These are phyloP conservation scores for Coenonympha glycerion DNA, from an alignment of 2,888 invertebrate genomes.

Conservation along the genomic window DNA sequence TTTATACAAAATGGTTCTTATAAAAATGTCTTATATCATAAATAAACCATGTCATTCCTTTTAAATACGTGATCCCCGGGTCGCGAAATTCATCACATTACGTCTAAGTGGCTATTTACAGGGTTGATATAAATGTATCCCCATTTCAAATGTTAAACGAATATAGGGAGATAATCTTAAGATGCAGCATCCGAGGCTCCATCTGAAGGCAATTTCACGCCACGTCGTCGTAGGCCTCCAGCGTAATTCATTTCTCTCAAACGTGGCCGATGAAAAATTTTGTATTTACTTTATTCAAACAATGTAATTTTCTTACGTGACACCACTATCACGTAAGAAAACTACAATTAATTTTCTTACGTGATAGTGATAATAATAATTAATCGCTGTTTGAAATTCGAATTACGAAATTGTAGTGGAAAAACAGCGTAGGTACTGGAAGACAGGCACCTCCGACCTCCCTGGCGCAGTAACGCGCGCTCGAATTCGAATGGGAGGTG, in stretches of 20 bases:
- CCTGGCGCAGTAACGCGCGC: too few relatives aligned
- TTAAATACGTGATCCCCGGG: not conserved
- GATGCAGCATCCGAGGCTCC: constrained; percentile 28
- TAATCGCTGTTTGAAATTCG: too few relatives aligned
- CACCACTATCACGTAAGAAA: too few relatives aligned
- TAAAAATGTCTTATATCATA: too few relatives aligned
- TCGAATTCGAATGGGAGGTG: too few relatives aligned
- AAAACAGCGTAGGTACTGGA: too few relatives aligned
- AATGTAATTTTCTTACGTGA: constrained; percentile 34
- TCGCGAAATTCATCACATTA: constrained; percentile 11
- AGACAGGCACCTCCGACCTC: too few relatives aligned
- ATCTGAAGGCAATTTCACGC: constrained; percentile 66
- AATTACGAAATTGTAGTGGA: too few relatives aligned
- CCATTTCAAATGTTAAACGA: constrained; percentile 29
- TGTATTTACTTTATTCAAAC: constrained; percentile 46
- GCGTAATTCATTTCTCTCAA: constrained; percentile 48
- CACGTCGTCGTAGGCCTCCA: constrained; percentile 52
- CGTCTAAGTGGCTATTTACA: constrained; percentile 24
- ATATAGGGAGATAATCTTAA: constrained; percentile 30
- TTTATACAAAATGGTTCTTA: too few relatives aligned
- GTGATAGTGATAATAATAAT: too few relatives aligned
- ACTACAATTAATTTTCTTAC: too few relatives aligned
- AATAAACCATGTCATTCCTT: too few relatives aligned
- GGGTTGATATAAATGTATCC: constrained; percentile 24
- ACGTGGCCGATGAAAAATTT: constrained; percentile 50